phyloP scores from a whole-genome alignment of 2,797 vertebrate genomes.

The Notamacropus eugenii region DNA sequence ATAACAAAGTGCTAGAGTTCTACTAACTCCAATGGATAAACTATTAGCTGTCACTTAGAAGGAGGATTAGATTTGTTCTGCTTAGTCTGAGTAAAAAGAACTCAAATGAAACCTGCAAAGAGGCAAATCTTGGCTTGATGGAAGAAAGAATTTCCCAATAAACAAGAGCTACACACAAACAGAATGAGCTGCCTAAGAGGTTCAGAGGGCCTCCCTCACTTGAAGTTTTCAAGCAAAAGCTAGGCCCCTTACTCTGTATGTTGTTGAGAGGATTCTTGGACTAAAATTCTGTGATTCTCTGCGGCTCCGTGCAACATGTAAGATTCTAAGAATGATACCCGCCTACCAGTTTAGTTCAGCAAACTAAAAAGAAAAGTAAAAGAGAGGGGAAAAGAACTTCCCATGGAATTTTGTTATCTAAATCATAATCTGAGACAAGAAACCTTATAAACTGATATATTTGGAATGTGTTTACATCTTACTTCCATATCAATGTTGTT shows the following conservation, averaged over 20 bases:
- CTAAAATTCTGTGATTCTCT: not conserved
- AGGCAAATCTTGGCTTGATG: not conserved
- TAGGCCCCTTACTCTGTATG: not conserved
- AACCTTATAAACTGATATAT: constrained; percentile 19
- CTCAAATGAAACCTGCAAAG: not conserved
- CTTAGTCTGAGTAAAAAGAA: not conserved
- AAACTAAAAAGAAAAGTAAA: constrained; percentile 41
- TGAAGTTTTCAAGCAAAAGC: not conserved
- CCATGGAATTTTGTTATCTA: constrained; percentile 44
- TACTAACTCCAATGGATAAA: not conserved
- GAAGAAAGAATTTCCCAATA: not conserved
- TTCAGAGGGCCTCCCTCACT: not conserved
- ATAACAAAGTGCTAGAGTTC: not conserved
- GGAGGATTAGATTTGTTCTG: not conserved
- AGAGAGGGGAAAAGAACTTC: not conserved
- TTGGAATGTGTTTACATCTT: constrained; percentile 63
- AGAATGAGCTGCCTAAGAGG: not conserved
- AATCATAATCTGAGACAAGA: constrained; percentile 1
- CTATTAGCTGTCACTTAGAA: not conserved
- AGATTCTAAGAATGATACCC: constrained; percentile 29
- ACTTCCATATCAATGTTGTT: constrained; percentile 93
- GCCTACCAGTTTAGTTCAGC: constrained; percentile 29
- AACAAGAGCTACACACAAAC: not conserved
- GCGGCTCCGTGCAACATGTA: not conserved
- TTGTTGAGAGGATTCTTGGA: not conserved